phyloP scores from a whole-genome alignment of 2,797 vertebrate species.

The Falco naumanni region DNA sequence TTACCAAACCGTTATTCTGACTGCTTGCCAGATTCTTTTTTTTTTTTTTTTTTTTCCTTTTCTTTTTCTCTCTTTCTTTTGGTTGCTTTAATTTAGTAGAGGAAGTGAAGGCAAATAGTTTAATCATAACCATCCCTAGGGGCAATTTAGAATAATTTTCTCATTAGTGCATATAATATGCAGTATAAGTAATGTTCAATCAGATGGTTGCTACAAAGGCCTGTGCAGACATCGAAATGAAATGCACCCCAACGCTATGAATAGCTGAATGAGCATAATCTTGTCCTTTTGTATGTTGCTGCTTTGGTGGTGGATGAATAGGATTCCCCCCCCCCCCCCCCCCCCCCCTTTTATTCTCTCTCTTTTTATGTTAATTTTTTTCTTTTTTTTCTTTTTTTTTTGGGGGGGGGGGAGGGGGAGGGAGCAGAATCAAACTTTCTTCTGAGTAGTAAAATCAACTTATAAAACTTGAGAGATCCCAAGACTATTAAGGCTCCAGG shows the following conservation, averaged over 20 bases:
- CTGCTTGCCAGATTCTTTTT: slow-evolving; percentile 67
- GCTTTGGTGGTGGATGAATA: not conserved
- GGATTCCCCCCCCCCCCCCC: fast-evolving
- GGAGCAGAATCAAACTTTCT: not conserved
- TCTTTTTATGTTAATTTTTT: not conserved
- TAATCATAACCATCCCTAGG: slow-evolving; percentile 84
- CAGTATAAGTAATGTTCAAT: slow-evolving; percentile 73
- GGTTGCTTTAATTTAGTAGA: slow-evolving; percentile 78
- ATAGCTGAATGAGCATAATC: slow-evolving; percentile 21
- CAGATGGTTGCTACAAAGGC: slow-evolving; percentile 65
- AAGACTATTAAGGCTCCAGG: slow-evolving; percentile 7
- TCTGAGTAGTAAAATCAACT: slow-evolving; percentile 42
- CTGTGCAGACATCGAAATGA: slow-evolving; percentile 36
- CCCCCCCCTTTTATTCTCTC: fast-evolving
- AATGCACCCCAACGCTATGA: slow-evolving; percentile 18
- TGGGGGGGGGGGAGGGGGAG: too few species aligned
- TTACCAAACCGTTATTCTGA: slow-evolving; percentile 75
- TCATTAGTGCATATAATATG: slow-evolving; percentile 75
- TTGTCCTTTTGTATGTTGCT: slow-evolving; percentile 3
- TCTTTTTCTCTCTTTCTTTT: not conserved
- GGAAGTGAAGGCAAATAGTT: slow-evolving; percentile 87
- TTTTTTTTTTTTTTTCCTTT: not conserved
- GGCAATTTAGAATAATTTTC: slow-evolving; percentile 83
- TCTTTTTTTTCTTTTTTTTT: not conserved
- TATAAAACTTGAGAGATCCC: slow-evolving; percentile 24